phyloP scores from a whole-genome alignment of 2,113 vertebrate species.

The Bubo scandiacus region DNA sequence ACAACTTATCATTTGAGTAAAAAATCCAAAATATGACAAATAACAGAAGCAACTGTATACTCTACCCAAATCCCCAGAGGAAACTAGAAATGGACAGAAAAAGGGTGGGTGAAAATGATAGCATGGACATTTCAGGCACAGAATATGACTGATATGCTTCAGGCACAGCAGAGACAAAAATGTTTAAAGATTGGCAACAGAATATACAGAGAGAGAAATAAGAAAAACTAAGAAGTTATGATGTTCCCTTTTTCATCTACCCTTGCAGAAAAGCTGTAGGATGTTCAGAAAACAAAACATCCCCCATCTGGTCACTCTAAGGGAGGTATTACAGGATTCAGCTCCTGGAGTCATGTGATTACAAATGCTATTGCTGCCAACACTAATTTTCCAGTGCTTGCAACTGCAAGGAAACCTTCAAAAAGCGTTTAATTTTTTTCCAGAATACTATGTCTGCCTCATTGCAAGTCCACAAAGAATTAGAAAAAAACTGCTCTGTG shows the following conservation, averaged over 20 bases:
- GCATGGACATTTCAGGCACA: background rate
- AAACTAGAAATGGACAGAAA: background rate
- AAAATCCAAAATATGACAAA: background rate
- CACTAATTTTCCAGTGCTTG: background rate
- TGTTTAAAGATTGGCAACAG: background rate
- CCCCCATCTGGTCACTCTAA: background rate
- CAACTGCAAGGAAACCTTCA: constrained; percentile 4
- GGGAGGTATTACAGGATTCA: background rate
- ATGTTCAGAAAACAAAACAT: background rate
- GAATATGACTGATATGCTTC: background rate
- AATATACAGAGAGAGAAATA: background rate
- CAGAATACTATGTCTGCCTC: background rate
- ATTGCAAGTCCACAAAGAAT: background rate
- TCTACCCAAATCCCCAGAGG: background rate
- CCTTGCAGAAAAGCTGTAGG: background rate
- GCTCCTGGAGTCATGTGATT: background rate
- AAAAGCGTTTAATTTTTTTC: background rate
- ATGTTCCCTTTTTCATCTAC: background rate
- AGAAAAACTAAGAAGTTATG: background rate
- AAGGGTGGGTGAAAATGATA: background rate
- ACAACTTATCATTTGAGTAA: background rate
- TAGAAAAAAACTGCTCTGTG: background rate
- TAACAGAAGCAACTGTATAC: background rate
- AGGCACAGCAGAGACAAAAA: background rate
- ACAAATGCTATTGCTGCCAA: background rate